Evolutionary conservation across 2,888 invertebrate species (phyloP), one percentile per base, ranked within the genome.

Genomic region (Eretmocerus hayati): DNA sequence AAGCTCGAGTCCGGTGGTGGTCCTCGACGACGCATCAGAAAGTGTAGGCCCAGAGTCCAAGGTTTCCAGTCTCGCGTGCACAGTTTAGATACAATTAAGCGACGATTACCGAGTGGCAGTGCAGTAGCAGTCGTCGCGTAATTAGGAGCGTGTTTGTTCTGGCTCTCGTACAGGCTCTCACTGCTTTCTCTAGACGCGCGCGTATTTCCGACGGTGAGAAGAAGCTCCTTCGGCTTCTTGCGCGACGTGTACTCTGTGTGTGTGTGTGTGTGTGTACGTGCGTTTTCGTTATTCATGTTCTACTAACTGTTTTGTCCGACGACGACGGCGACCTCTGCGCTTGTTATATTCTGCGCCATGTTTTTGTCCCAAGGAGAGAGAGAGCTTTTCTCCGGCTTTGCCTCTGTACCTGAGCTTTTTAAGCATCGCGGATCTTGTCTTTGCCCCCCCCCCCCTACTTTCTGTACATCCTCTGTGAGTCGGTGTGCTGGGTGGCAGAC

Each of bases 21-120:
- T 53, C 51, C 48, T 47, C 41, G 46, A 41, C 23, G 6, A 9
- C 32, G 30, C 11, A 11, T 20, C 3, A 11, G 6, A 26, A 9
- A 26, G 37, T 18, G 35, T 20, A 2, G 20, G 19, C 19, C 26
- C 8, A 11, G 8, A 26, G 26, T 11, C 15, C 23, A 4, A 35
- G 32, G 31, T 18, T 31, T 15, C 40, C 39, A 46, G 47, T 45
- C 53, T 53, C 48, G 47, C 50, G 50, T 54, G 51, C 50, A n/a
- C n/a, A 56, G 56, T 52, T 56, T 52, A 53, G 52, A 55, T 53
- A 55, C 55, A 59, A 59, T 59, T 58, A 58, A 42, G 39, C 42
- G 42, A 54, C 54, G 55, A 56, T 58, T 55, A 56, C 56, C 55
- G 53, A 48, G 53, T 46, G 50, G 38, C 38, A 38, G 20, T 16